Percentiles rank a stretch among this genome's conserved stretches.
Evolutionary conservation across 2,113 vertebrate genomes (phyloP).

Genomic region (Ranitomeya imitator): DNA sequence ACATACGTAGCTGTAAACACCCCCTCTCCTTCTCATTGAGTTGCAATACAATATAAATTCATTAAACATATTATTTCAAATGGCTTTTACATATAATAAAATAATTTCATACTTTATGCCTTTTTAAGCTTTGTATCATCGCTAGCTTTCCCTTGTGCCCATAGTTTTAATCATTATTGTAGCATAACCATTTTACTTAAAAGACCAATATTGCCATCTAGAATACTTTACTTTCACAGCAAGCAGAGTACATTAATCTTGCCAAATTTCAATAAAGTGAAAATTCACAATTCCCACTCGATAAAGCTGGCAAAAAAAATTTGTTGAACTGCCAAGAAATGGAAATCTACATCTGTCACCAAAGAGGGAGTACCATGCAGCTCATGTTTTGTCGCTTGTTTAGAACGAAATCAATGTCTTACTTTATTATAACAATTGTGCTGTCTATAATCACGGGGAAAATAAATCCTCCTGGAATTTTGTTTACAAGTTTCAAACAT

Average conservation of each 20-base stretch:
- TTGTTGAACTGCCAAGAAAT: slow-evolving; percentile 52
- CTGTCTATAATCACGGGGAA: neutral
- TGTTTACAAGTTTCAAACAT: neutral
- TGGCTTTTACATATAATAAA: neutral
- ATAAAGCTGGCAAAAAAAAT: slow-evolving; percentile 52
- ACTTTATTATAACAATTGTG: slow-evolving; percentile 46
- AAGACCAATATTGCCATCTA: slow-evolving; percentile 52
- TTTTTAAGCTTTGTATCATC: neutral
- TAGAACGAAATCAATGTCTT: slow-evolving; percentile 43
- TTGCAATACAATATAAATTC: neutral
- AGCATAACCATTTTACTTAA: slow-evolving; percentile 31
- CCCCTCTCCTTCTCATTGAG: too few relatives aligned
- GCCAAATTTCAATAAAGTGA: slow-evolving; percentile 54
- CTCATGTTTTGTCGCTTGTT: slow-evolving; percentile 50
- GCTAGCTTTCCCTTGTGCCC: neutral
- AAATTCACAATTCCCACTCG: slow-evolving; percentile 56
- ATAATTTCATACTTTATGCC: neutral
- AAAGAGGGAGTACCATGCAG: slow-evolving; percentile 32
- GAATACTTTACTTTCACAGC: slow-evolving; percentile 47
- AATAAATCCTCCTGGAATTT: neutral
- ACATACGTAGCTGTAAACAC: too few relatives aligned
- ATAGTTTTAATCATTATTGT: neutral
- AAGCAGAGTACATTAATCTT: slow-evolving; percentile 35
- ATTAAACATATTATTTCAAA: neutral
- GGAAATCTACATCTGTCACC: slow-evolving; percentile 52